phyloP scores from a whole-genome alignment of 2,113 vertebrate species.

The Oriolus oriolus region DNA sequence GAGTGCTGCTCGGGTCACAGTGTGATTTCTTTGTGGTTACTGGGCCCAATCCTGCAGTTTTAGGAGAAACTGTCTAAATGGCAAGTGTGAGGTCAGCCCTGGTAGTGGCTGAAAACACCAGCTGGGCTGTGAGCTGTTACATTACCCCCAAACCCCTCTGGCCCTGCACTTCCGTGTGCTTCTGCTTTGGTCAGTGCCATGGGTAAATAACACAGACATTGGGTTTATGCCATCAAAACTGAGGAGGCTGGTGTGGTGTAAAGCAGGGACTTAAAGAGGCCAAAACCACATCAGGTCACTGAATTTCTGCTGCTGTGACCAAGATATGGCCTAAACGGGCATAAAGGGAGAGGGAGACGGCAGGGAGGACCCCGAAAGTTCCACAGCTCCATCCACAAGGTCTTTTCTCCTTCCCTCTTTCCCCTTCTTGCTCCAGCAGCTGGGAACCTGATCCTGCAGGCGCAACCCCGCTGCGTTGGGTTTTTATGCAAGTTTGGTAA shows the following conservation, averaged over 20 bases:
- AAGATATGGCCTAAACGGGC: accelerated
- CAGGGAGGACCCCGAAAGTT: not conserved
- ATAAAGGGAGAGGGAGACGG: not conserved
- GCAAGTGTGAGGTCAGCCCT: not conserved
- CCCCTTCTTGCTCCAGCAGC: not conserved
- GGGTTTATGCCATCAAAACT: not conserved
- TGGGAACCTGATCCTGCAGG: slow-evolving; percentile 1
- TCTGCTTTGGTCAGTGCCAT: not conserved
- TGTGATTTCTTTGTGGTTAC: not conserved
- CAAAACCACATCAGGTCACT: not conserved
- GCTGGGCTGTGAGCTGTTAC: accelerated
- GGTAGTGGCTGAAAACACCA: not conserved
- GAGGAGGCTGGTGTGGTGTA: not conserved
- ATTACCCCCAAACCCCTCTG: not conserved
- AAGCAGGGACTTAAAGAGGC: not conserved
- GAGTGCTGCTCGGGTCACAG: accelerated
- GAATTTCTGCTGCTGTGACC: not conserved
- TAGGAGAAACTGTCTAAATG: not conserved
- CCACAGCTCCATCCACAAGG: not conserved
- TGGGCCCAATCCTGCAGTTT: not conserved
- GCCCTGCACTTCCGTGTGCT: not conserved
- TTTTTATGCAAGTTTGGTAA: not conserved
- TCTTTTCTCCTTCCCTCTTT: not conserved
- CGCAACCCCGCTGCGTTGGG: not conserved
- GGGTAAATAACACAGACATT: not conserved